Conservation (phyloP, 2,888 invertebrate species). For the Heteromurus nitidus region DNA sequence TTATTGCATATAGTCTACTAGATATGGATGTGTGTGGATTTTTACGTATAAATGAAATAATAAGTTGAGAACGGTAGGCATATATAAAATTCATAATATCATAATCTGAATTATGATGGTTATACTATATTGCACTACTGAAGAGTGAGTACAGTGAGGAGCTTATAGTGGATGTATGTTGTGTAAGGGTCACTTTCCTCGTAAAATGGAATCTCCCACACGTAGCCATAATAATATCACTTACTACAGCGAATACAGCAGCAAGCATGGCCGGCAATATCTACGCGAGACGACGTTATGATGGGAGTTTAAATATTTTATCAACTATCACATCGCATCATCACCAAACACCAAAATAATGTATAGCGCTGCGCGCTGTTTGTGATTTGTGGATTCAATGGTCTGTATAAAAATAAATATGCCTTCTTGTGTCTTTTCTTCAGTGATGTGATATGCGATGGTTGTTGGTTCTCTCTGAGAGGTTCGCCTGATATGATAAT, state of each 20-base stretch:
- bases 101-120: background rate
- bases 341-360: background rate
- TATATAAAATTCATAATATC: conserved; percentile 5
- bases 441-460: no score
- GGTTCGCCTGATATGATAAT: no score
- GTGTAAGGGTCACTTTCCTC: conserved; percentile 5
- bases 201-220: background rate
- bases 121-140: background rate
- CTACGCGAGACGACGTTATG: background rate
- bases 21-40: background rate
- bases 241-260: background rate
- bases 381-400: no score
- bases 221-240: background rate
- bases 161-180: background rate
- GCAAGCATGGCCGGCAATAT: background rate
- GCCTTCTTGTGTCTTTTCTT: no score
- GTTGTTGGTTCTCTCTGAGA: no score
- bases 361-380: no score
- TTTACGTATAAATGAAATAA: background rate
- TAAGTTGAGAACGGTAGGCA: background rate
- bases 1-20: no score
- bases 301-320: conserved; percentile 13
- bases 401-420: no score
- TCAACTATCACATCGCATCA: background rate
- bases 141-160: background rate